These are phyloP conservation scores for Furcifer pardalis DNA, from an alignment of 2,797 vertebrate species.

Conservation along the genomic window DNA sequence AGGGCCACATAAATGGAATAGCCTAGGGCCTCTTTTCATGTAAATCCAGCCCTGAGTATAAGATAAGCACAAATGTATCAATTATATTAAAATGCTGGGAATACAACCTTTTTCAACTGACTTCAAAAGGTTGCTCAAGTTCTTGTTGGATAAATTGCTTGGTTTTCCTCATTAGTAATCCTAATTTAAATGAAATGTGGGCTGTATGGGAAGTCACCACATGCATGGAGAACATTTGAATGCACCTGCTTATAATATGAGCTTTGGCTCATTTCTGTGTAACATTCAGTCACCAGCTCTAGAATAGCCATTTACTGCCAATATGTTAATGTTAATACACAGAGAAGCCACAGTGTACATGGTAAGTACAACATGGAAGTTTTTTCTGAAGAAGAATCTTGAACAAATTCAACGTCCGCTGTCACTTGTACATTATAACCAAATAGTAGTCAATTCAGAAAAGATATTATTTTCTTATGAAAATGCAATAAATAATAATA, in stretches of 20 bases:
- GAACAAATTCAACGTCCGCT: neutral
- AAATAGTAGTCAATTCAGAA: neutral
- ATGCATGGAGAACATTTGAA: neutral
- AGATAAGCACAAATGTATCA: too few species aligned
- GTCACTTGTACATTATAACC: neutral
- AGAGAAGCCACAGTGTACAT: neutral
- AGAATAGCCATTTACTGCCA: neutral
- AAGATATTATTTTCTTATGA: neutral
- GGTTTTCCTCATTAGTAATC: too few species aligned
- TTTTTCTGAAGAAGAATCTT: neutral
- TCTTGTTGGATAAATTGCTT: too few species aligned
- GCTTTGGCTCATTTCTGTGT: neutral
- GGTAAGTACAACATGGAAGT: neutral
- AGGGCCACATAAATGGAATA: too few species aligned
- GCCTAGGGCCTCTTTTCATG: too few species aligned
- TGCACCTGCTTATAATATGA: neutral
- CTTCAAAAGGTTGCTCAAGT: too few species aligned
- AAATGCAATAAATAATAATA: too few species aligned
- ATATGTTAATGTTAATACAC: neutral
- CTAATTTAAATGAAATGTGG: too few species aligned
- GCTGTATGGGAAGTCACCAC: too few species aligned
- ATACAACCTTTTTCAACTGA: too few species aligned
- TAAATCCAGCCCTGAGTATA: too few species aligned
- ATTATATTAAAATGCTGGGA: too few species aligned
- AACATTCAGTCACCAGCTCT: neutral